Evolutionary conservation across 2,888 invertebrate species (phyloP), one percentile per base, ranked within the genome.

Genomic region (Sminthurides aquaticus): DNA sequence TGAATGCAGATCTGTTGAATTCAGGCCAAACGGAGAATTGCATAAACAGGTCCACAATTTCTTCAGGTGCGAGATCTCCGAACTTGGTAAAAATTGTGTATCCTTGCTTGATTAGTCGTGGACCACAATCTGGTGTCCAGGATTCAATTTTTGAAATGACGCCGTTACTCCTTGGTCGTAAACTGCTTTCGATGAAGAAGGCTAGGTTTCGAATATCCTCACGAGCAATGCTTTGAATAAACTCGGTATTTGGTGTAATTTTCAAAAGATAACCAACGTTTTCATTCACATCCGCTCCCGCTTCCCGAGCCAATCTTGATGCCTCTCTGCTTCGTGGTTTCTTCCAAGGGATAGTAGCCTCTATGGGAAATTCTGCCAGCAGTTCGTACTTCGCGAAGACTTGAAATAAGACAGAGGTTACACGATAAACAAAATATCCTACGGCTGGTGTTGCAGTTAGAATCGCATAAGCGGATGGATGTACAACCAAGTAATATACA

Each of bases 61-160:
- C 83, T 56, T 77, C 75, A 0, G 88, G 84, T 56, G 77, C 82
- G 5, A 90, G 79, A 74, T 89, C 86, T 0, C 86, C 85, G 76
- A 88, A 89, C 77, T 84, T 81, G 0, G 88, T 89, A 75, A 84
- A 89, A 71, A 90, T 87, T 64, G 83, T 85, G 73, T 87, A 84
- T 69, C 86, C 82, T 3, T 84, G 82, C 29, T 78, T 71, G 60
- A 88, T 86, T 1, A 88, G 78, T 76, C 82, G 82, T 1, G 84
- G 81, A 0, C 90, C 90, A 78, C 87, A 87, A 1, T 85, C 86
- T 0, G 90, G 89, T 67, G 88, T 82, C 85, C 86, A 87, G 84
- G 79, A 88, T 89, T 90, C 90, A 68, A 90, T 76, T 77, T 84
- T 83, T 15, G 87, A 87, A 76, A 90, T 87, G 11, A 90, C 79